Evolutionary conservation across 2,113 vertebrate species (phyloP), one percentile per base, ranked within the genome.

Genomic region (Cariama cristata): DNA sequence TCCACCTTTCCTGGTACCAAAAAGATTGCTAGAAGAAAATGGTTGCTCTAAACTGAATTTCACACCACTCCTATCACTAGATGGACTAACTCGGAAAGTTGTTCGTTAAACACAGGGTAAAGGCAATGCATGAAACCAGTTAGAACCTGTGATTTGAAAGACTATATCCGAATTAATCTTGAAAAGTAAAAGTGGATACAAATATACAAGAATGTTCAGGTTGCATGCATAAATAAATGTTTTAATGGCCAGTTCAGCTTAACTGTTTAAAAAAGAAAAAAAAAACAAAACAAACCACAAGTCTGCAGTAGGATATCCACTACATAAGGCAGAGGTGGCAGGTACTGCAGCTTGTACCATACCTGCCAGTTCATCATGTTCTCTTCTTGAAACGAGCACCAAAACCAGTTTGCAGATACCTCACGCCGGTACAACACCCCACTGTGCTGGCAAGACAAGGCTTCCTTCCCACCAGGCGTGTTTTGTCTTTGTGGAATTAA

Each of bases 401-500:
- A 75, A 68, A 92, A 68, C 6, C 23, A 35, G 24, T 59, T 11
- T 79, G 73, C 76, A 85, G 66, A 45, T 49, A 92, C 49, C 35
- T 62, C 52, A 15, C 35, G 79, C 60, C 4, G 1, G 45, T 49
- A 66, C 0, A 1, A 86, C 58, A 91, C 26, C 81, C 53, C 67
- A n/a, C 58, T 38, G 73, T n/a, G 64, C 82, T 72, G 74, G 59
- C 4, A 12, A 59, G 45, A 40, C 52, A 59, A 62, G 28, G 52
- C 59, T 95, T 95, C 76, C 66, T 88, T 94, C 88, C 69, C 79
- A 90, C 45, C 45, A 80, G 22, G 27, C 12, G 44, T 68, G 45
- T 93, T 95, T 92, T 86, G 72, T 49, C 63, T 88, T 59, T 44
- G 72, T 56, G 38, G 56, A 95, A 92, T 80, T 94, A 90, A 83